These are phyloP conservation scores for Tachycineta bicolor DNA, from an alignment of 2,113 vertebrate genomes.

Conservation along the genomic window DNA sequence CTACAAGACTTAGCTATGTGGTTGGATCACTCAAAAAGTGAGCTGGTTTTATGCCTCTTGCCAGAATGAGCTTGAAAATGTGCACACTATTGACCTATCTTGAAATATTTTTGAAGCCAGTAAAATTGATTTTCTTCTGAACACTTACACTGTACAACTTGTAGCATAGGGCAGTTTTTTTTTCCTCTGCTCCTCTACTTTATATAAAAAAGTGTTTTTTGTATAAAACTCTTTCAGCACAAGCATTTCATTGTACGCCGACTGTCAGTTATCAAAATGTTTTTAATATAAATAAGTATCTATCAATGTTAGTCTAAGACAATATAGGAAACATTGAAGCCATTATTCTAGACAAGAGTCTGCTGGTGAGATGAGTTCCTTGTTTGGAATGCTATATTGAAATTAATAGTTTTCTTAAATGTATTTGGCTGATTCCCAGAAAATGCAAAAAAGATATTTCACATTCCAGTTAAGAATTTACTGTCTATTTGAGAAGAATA, in stretches of 20 bases:
- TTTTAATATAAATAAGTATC: not conserved
- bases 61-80: not conserved
- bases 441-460: not conserved
- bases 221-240: not conserved
- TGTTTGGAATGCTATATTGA: not conserved
- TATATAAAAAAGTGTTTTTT: too few species aligned
- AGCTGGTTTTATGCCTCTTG: not conserved
- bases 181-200: not conserved
- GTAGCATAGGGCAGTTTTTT: not conserved
- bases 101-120: not conserved
- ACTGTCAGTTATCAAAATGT: not conserved
- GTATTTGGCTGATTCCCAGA: not conserved
- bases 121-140: not conserved
- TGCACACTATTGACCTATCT: not conserved
- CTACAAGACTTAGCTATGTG: not conserved
- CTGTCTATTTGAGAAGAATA: not conserved
- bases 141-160: not conserved
- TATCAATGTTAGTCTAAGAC: not conserved
- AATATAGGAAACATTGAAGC: not conserved
- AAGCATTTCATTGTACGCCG: not conserved
- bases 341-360: not conserved
- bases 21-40: not conserved
- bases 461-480: not conserved
- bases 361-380: not conserved
- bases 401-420: not conserved